phyloP scores from a whole-genome alignment of 1,140 invertebrate species.

The Trichogramma pretiosum region DNA sequence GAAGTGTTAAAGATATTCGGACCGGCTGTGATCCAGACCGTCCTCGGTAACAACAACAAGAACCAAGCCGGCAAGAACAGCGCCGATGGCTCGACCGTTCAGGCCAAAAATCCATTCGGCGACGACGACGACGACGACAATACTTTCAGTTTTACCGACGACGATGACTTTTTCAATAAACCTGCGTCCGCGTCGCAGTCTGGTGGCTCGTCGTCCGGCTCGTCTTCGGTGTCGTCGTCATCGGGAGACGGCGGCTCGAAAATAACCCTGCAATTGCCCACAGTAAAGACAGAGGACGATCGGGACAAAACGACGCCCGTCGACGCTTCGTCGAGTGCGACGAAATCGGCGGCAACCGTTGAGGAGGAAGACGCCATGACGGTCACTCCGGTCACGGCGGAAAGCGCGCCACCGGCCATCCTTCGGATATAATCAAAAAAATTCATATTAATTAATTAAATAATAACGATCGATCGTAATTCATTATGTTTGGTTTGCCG shows the following conservation, averaged over 20 bases:
- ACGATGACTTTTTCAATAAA: slow-evolving; percentile 17
- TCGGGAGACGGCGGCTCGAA: not conserved
- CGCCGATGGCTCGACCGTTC: slow-evolving; percentile 31
- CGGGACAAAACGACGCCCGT: not conserved
- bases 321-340: slow-evolving; percentile 10
- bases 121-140: slow-evolving; percentile 27
- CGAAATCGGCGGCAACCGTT: not conserved
- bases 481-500: too few species aligned
- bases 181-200: not conserved
- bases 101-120: slow-evolving; percentile 32
- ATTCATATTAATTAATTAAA: too few species aligned
- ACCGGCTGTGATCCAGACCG: slow-evolving; percentile 52
- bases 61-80: slow-evolving; percentile 30
- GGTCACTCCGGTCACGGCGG: too few species aligned
- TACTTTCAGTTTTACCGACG: slow-evolving; percentile 21
- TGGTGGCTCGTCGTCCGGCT: too few species aligned
- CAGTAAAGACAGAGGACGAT: not conserved
- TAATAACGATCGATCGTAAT: not conserved
- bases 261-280: not conserved
- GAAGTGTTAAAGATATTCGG: slow-evolving; percentile 59
- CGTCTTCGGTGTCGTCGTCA: too few species aligned
- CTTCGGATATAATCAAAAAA: too few species aligned
- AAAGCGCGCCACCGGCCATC: too few species aligned
- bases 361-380: not conserved
- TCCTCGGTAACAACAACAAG: slow-evolving; percentile 44